Conservation (phyloP, 1,140 invertebrate species). For the Mizuhopecten yessoensis region DNA sequence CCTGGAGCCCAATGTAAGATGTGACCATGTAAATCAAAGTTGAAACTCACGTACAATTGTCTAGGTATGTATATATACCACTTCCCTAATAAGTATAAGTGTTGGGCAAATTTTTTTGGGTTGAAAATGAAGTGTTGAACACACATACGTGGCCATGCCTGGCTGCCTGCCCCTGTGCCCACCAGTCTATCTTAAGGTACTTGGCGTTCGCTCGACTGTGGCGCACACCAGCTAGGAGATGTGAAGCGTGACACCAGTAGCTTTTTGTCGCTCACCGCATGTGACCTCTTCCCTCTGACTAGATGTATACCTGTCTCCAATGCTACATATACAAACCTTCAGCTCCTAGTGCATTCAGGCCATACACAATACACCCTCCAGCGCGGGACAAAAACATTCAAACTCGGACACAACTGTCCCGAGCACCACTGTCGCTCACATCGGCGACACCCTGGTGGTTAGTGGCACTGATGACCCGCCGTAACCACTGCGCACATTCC, state of each 20-base stretch:
- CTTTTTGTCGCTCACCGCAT: slow-evolving; percentile 27
- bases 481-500: neutral
- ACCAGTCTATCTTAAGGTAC: slow-evolving; percentile 33
- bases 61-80: neutral
- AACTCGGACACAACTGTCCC: slow-evolving; percentile 3
- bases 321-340: slow-evolving; percentile 12
- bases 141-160: neutral
- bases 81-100: neutral
- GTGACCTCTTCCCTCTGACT: neutral
- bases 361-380: neutral
- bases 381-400: slow-evolving; percentile 25
- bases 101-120: neutral
- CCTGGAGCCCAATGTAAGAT: neutral
- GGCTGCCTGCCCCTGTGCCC: neutral
- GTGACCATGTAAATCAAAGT: slow-evolving; percentile 34
- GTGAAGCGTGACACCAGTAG: slow-evolving; percentile 27
- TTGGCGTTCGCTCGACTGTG: slow-evolving; percentile 36
- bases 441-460: neutral
- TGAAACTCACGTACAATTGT: slow-evolving; percentile 14
- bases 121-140: neutral
- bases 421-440: neutral
- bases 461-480: neutral
- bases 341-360: neutral
- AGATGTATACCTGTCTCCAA: neutral
- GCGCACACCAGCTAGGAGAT: slow-evolving; percentile 30